Percentiles rank a stretch among this genome's conserved stretches.
These are phyloP conservation scores for Pyrrhosoma nymphula DNA, from an alignment of 2,888 invertebrate species.

Conservation along the genomic window DNA sequence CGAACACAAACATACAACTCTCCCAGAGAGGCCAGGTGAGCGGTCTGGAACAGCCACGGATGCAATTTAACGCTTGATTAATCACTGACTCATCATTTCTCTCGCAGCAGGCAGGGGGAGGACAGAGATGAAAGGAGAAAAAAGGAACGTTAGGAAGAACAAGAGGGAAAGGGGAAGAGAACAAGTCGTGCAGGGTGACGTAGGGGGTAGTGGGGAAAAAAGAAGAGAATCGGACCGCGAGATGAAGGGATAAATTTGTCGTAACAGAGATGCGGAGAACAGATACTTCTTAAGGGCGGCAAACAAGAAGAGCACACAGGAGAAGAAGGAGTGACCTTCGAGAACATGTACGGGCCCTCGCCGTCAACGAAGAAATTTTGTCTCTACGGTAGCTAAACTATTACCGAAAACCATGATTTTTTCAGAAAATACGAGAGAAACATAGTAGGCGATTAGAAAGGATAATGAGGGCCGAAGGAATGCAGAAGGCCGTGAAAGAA, in stretches of 20 bases:
- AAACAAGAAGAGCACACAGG: background rate
- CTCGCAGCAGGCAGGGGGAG: background rate
- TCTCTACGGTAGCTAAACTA: too few species aligned
- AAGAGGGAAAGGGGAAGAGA: background rate
- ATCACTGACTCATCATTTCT: background rate
- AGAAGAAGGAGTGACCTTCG: background rate
- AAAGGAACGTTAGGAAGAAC: background rate
- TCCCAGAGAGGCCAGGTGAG: background rate
- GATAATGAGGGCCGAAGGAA: too few species aligned
- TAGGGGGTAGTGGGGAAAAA: background rate
- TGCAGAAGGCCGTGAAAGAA: too few species aligned
- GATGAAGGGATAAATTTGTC: slow-evolving; percentile 1
- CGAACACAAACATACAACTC: background rate
- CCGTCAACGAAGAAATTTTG: too few species aligned
- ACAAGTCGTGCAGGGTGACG: background rate
- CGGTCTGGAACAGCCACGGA: background rate
- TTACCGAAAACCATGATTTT: too few species aligned
- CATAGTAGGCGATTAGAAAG: too few species aligned
- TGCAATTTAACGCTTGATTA: slow-evolving; percentile 11
- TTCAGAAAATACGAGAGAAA: too few species aligned
- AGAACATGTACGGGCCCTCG: too few species aligned
- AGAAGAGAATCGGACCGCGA: background rate
- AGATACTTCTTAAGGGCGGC: background rate
- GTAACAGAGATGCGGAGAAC: background rate
- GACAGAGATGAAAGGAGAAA: background rate